These are phyloP conservation scores for Drosophila littoralis DNA, from an alignment of 1,140 invertebrate species.

Conservation along the genomic window DNA sequence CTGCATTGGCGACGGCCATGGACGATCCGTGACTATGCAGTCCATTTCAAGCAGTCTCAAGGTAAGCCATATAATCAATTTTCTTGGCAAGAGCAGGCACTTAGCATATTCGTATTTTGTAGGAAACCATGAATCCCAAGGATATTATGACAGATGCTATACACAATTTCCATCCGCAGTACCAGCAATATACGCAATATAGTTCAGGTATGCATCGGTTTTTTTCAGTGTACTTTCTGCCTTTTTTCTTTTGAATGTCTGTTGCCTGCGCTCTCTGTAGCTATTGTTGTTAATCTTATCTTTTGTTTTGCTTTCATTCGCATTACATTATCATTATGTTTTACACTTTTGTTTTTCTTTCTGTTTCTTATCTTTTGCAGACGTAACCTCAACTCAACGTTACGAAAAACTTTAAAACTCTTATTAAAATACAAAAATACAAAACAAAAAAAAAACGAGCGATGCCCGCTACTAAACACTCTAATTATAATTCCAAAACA, in stretches of 20 bases:
- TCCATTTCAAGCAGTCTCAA: slow-evolving; percentile 99
- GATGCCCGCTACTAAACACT: slow-evolving; percentile 61
- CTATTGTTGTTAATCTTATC: slow-evolving; percentile 52
- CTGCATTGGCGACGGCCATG: slow-evolving; percentile 91
- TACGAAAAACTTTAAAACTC: slow-evolving; percentile 93
- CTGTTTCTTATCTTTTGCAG: slow-evolving; percentile 88
- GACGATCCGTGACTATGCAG: slow-evolving; percentile 98
- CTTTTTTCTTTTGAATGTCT: slow-evolving; percentile 50
- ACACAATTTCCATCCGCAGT: slow-evolving; percentile 99
- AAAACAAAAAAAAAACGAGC: slow-evolving; percentile 40
- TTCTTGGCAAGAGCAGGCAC: neutral
- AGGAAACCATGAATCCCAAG: slow-evolving; percentile 99
- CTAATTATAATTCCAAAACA: slow-evolving; percentile 33
- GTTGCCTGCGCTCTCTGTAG: slow-evolving; percentile 62
- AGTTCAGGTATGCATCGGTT: slow-evolving; percentile 89
- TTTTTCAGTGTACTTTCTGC: slow-evolving; percentile 21
- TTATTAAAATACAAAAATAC: slow-evolving; percentile 23
- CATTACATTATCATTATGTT: slow-evolving; percentile 68
- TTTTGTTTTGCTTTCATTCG: slow-evolving; percentile 48
- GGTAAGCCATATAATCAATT: slow-evolving; percentile 85
- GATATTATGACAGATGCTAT: slow-evolving; percentile 99
- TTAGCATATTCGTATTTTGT: slow-evolving; percentile 57
- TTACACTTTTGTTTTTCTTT: slow-evolving; percentile 69
- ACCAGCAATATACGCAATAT: slow-evolving; percentile 99
- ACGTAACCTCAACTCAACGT: slow-evolving; percentile 94